Base-by-base conservation (phyloP, 2,888 invertebrate genomes). In the Parnassius mnemosyne region DNA sequence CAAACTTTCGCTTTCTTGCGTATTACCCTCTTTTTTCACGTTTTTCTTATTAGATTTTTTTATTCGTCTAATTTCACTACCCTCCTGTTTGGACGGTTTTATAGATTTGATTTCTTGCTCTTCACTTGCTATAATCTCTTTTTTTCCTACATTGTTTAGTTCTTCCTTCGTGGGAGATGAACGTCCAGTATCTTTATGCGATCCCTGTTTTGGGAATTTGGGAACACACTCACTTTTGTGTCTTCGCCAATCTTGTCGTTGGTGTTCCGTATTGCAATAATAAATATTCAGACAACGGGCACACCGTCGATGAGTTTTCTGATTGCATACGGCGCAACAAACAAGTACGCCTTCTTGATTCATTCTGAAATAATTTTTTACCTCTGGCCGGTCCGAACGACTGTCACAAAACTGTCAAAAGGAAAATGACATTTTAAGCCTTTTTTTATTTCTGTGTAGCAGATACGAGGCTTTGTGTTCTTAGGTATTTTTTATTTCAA, bases 231-330 rank as follows among this genome's bases (percentile, higher is more conserved):
- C 89, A 70, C 84, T 85, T 88, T 94, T 96, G 78, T 97, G 97
- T 69, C 89, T 92, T 77, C 94, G 94, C 96, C 96, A 97, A 79
- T 97, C 95, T 74, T 93, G 89, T 68, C 93, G 94, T 84, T 97
- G 97, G 81, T 97, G 97, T 67, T 94, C 94, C 71, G 94, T 95
- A 65, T 94, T 95, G 85, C 97, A 97, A 84, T 97, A 97, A 83
- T 94, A 95, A 57, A 94, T 92, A 65, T 84, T 85, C 78, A 95
- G 94, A 82, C 97, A 97, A 71, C 95, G 93, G 70, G 94, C 93
- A 85, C 97, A 97, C 73, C 95, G 93, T 67, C 94, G 87, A 72
- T 95, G 85, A 71, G 94, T 93, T 75, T 93, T 92, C 71, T 81
- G 86, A 68, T 93, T 92, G 84, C 96, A 95, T 75, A 94, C 89